A percentile compares a stretch with the other conserved stretches of the same genome.
Evolutionary conservation across 2,888 invertebrate species (phyloP).

Genomic region (Tenthredo livida): DNA sequence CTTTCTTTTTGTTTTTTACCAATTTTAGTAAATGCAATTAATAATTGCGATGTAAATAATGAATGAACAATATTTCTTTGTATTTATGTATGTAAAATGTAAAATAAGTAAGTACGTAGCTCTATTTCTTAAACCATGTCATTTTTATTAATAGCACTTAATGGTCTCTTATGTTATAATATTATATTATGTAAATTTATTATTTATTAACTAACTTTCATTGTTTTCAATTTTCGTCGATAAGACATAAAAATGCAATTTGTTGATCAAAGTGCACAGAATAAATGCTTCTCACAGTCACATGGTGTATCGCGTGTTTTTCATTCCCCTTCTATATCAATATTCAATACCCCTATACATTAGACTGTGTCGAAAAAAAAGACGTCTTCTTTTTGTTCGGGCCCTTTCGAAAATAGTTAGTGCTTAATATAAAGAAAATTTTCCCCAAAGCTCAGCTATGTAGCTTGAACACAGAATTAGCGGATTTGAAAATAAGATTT

Average conservation of each 20-base stretch:
- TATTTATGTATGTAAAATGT: background rate
- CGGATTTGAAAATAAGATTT: too few species aligned
- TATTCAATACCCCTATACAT: background rate
- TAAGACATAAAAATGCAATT: background rate
- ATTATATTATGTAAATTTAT: constrained; percentile 11
- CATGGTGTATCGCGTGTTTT: constrained; percentile 12
- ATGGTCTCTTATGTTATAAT: constrained; percentile 28
- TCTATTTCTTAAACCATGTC: constrained; percentile 49
- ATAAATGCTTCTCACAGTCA: constrained; percentile 37
- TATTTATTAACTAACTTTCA: constrained; percentile 40
- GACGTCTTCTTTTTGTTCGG: too few species aligned
- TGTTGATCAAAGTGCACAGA: constrained; percentile 42
- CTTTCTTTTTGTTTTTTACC: background rate
- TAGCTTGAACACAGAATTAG: too few species aligned
- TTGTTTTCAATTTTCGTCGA: background rate
- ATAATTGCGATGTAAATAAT: constrained; percentile 17
- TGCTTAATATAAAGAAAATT: too few species aligned
- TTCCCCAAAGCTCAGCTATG: too few species aligned
- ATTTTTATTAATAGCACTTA: constrained; percentile 43
- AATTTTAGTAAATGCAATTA: background rate
- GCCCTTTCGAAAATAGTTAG: too few species aligned
- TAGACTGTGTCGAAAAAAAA: too few species aligned
- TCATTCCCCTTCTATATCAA: constrained; percentile 7
- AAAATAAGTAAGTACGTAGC: constrained; percentile 26
- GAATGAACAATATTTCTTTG: constrained; percentile 6